Base-by-base conservation (phyloP, 2,888 invertebrate species). In the Noctua janthina region DNA sequence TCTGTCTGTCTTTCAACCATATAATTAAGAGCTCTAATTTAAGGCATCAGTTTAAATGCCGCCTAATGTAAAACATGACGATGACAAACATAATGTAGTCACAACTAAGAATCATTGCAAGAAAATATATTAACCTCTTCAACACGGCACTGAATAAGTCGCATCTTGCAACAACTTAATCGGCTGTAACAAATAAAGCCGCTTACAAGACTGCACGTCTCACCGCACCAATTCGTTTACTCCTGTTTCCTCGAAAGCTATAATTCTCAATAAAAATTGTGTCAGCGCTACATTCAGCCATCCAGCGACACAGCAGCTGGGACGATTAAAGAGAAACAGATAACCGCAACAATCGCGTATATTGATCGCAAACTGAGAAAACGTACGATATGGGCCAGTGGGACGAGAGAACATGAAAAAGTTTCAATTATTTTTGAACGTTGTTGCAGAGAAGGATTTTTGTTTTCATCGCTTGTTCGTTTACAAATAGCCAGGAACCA, bases 341-440 rank as follows among this genome's bases (percentile, higher is more conserved):
- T 81, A 84, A 82, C 82, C 82, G n/a, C 81, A 85, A 76, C 73
- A 70, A 78, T 74, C 35, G 39, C 17, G 59, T 59, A 76, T 86
- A 85, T 82, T 51, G 82, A 85, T 75, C 78, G 64, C 46, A 7
- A 43, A 43, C 49, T 35, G 66, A 74, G 85, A 59, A 76, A 76
- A 35, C 51, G 39, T 67, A 20, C 23, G 72, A 86, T 75, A 62
- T 73, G 74, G 86, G 82, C 74, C 74, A 86, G 46, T 82, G 66
- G 84, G 59, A 77, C 82, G 11, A 17, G 15, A 56, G 39, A 56
- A 64, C 35, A 35, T 56, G 54, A 39, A 81, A 46, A 67, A 80
- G 64, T 69, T 56, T 64, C 71, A 68, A 83, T 77, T 71, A 51
- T 77, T 76, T 70, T 62, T 54, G 54, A 73, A 82, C 29, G 15